Base-by-base conservation (phyloP, 2,888 invertebrate genomes). In the Mimas tiliae region DNA sequence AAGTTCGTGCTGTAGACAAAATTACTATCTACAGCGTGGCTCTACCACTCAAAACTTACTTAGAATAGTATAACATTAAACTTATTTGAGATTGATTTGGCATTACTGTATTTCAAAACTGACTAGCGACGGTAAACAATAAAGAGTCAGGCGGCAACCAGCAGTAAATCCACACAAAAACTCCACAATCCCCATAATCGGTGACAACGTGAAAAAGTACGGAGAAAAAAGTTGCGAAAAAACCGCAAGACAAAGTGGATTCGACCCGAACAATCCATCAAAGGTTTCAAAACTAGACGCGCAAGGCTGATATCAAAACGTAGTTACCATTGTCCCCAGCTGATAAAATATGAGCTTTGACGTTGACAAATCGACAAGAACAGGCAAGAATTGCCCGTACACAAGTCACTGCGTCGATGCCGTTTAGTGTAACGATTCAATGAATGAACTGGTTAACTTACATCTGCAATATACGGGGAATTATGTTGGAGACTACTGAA, bases 261-360 rank as follows among this genome's bases (percentile, higher is more conserved):
- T 77, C 81, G 82, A 82, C 83, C 83, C 77, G 69, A 68, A 82
- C 84, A 81, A 91, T 91, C 88, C 84, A 90, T 91, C 91, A 90
- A 85, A 81, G 76, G 82, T 80, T 84, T 86, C 82, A 85, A 88
- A 91, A 88, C 87, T 88, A 84, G 84, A 80, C 80, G 78, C 77
- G 68, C 71, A 80, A 79, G 82, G 78, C 83, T 86, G 86, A 88
- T 89, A 90, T 91, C 90, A 91, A 90, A 91, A 90, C 86, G 87
- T 90, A 91, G 90, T 92, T 88, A 90, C 90, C 82, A 90, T 91
- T 93, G 92, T 92, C 87, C 88, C 82, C 75, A 74, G 73, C 84
- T 87, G 90, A 91, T 92, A 91, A 93, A 91, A 93, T 91, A 93
- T 92, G 91, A 91, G 86, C 83, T 62, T 76, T 80, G 92, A 92